phyloP scores from a whole-genome alignment of 2,797 vertebrate genomes.

The Gobio occitaniae region DNA sequence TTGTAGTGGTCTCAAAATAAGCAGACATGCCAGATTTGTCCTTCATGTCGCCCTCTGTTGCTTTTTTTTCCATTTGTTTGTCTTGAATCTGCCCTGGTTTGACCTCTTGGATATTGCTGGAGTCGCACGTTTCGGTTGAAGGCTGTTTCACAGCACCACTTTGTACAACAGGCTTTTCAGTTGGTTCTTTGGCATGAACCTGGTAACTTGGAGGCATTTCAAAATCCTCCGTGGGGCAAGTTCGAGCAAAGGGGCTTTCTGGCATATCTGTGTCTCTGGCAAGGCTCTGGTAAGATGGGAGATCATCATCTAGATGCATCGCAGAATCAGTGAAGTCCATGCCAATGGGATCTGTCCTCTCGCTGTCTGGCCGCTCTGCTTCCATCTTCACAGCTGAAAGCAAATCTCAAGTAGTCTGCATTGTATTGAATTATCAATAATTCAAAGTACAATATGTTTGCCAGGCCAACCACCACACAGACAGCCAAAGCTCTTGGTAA shows the following conservation, averaged over 20 bases:
- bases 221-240: slow-evolving; percentile 64
- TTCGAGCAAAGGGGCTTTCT: slow-evolving; percentile 76
- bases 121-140: slow-evolving; percentile 77
- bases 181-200: slow-evolving; percentile 75
- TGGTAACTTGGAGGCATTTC: slow-evolving; percentile 72
- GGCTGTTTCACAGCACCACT: slow-evolving; percentile 79
- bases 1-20: slow-evolving; percentile 96
- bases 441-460: slow-evolving; percentile 56
- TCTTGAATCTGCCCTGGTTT: slow-evolving; percentile 50
- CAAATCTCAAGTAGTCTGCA: slow-evolving; percentile 94
- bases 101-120: slow-evolving; percentile 61
- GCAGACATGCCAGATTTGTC: slow-evolving; percentile 97
- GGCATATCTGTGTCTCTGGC: slow-evolving; percentile 79
- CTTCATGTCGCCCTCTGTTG: slow-evolving; percentile 60
- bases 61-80: slow-evolving; percentile 43
- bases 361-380: slow-evolving; percentile 81
- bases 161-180: slow-evolving; percentile 70
- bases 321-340: slow-evolving; percentile 85
- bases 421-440: slow-evolving; percentile 70
- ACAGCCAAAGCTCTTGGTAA: slow-evolving; percentile 75
- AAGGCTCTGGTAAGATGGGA: slow-evolving; percentile 84
- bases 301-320: slow-evolving; percentile 82
- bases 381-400: slow-evolving; percentile 99
- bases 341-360: slow-evolving; percentile 78
- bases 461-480: slow-evolving; percentile 72